Percentiles rank a stretch among this genome's conserved stretches.
Conservation (phyloP, 2,888 invertebrate species). For the Trichopria drosophilae region DNA sequence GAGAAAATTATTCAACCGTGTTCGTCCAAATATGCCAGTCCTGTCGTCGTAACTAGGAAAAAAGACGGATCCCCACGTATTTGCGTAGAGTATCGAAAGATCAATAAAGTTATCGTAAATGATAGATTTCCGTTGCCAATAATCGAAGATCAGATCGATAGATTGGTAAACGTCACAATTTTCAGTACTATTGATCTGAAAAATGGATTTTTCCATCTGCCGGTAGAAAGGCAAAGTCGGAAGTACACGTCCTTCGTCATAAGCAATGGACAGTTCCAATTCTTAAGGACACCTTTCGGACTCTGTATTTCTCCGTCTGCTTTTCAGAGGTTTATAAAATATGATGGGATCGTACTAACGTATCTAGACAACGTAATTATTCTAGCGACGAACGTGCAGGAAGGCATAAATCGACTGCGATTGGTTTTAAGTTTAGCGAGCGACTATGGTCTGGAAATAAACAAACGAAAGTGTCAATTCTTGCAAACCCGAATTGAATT, state of each 20-base stretch:
- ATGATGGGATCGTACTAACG: not conserved
- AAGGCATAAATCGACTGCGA: slow-evolving; percentile 16
- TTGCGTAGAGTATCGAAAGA: slow-evolving; percentile 51
- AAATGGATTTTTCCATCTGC: slow-evolving; percentile 26
- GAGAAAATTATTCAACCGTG: slow-evolving; percentile 22
- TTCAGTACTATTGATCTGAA: slow-evolving; percentile 25
- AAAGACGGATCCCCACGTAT: slow-evolving; percentile 23
- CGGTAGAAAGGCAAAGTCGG: slow-evolving; percentile 15
- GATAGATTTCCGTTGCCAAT: slow-evolving; percentile 31
- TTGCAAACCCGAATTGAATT: slow-evolving; percentile 21
- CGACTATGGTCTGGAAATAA: slow-evolving; percentile 22
- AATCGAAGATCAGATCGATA: slow-evolving; percentile 30
- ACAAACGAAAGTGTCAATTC: too few species aligned
- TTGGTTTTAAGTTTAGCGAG: slow-evolving; percentile 26
- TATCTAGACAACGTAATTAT: slow-evolving; percentile 3
- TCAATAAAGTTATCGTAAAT: slow-evolving; percentile 45
- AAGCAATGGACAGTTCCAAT: slow-evolving; percentile 18
- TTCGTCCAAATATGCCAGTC: slow-evolving; percentile 25
- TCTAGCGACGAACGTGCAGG: not conserved
- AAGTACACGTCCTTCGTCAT: slow-evolving; percentile 27
- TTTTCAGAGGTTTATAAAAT: slow-evolving; percentile 21
- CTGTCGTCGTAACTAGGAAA: slow-evolving; percentile 22
- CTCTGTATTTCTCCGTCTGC: slow-evolving; percentile 16
- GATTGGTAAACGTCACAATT: slow-evolving; percentile 3
- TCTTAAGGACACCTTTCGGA: slow-evolving; percentile 22